Conservation (phyloP, 1,140 invertebrate genomes). For the Lepidurus couesii region DNA sequence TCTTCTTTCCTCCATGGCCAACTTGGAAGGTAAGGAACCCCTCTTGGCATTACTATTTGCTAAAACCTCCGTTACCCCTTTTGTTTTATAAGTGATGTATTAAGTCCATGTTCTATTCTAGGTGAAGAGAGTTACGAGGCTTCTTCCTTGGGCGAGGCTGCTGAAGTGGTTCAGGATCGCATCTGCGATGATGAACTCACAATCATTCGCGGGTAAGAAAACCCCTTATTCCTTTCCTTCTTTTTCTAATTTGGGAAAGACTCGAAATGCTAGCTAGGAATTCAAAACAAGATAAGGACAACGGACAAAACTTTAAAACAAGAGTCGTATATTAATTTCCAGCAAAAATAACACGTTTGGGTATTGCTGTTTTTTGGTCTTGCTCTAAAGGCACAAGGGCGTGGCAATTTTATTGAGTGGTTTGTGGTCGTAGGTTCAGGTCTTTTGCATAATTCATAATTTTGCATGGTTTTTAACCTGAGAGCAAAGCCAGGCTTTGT, state of each 20-base stretch:
- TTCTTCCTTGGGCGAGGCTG: conserved; percentile 87
- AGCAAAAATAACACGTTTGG: no score
- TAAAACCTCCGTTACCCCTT: conserved; percentile 26
- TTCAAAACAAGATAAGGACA: no score
- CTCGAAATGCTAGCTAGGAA: no score
- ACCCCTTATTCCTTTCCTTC: neutral
- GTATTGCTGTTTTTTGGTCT: no score
- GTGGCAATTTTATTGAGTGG: no score
- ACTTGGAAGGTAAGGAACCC: conserved; percentile 67
- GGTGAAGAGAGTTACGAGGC: conserved; percentile 95
- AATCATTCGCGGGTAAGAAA: conserved; percentile 80
- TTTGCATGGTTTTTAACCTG: neutral
- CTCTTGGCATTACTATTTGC: neutral
- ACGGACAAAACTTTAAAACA: no score
- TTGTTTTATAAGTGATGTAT: conserved; percentile 6
- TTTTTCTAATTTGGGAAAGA: neutral
- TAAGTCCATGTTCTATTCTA: conserved; percentile 40
- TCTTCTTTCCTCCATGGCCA: conserved; percentile 86
- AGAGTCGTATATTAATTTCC: no score
- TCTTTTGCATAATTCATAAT: no score
- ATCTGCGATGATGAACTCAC: conserved; percentile 98
- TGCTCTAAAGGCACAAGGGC: no score
- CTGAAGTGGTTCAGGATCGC: conserved; percentile 90
- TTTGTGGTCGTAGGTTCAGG: no score
- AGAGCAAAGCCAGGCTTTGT: neutral